Evolutionary conservation across 2,797 vertebrate genomes (phyloP), one percentile per base, ranked within the genome.

Genomic region (Bufotes viridis): DNA sequence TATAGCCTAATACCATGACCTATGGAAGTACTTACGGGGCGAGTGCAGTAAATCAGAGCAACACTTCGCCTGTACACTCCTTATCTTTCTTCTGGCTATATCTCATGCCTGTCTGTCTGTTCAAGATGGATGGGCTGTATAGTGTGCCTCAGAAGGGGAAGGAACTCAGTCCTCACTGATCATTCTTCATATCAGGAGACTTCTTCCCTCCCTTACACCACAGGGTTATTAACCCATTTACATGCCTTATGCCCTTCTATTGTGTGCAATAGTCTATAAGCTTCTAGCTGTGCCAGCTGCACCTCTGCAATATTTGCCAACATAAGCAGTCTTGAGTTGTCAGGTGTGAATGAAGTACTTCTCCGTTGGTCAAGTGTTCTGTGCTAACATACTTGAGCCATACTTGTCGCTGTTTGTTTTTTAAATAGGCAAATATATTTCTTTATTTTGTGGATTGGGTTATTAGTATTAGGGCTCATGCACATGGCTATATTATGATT

Each of bases 1-100:
- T 95, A 94, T 93, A 92, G 94, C 90, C 92, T 95, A 93, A 93
- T 93, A 92, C 91, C 91, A 90, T 96, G 95, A 96, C 95, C 95
- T 92, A 92, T 95, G 95, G 95, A 96, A 96, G 95, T 93, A 90
- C 93, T 94, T 91, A 92, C 87, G 93, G 93, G 92, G 92, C 91
- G 92, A 92, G 88, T 72, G 91, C 93, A 95, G 92, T 93, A 93
- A 93, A 94, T 94, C 93, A 95, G 92, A 92, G 87, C 93, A 93
- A 91, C 93, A 91, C 92, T 93, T 88, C 22, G 86, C 0, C 0
- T 79, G 76, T 29, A 55, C 87, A 85, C 78, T 81, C 81, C 65
- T 85, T 92, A 92, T 94, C 92, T 89, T 86, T 92, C 84, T 91
- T 90, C 88, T 90, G 89, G 91, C 8, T 0, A 90, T 78, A 82